A percentile compares a stretch with the other conserved stretches of the same genome.
Conservation (phyloP, 2,113 vertebrate genomes). For the Marmota monax region DNA sequence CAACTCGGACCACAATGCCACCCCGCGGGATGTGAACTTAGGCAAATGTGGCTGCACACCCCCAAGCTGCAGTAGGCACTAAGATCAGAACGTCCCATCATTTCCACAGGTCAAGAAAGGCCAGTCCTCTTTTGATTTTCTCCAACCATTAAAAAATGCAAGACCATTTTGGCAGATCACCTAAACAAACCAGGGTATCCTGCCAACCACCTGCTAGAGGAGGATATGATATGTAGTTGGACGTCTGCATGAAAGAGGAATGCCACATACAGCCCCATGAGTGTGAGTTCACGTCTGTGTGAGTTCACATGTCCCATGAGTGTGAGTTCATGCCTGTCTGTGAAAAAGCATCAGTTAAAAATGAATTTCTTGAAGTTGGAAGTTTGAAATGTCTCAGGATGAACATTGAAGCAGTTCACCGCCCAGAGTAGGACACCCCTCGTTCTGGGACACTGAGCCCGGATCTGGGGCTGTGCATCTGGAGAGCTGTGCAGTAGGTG, state of each 20-base stretch:
- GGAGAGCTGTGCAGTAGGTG: background rate
- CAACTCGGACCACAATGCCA: too few species aligned
- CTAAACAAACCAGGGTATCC: rapidly evolving
- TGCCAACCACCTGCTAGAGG: too few species aligned
- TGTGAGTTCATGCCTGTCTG: too few species aligned
- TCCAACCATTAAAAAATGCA: background rate
- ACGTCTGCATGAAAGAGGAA: too few species aligned
- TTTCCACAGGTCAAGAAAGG: background rate
- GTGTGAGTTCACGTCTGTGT: too few species aligned
- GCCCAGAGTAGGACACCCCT: background rate
- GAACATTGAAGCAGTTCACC: background rate
- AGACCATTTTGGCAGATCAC: rapidly evolving
- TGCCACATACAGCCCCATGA: too few species aligned
- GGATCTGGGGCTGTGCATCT: rapidly evolving
- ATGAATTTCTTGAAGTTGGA: background rate
- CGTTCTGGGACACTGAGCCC: background rate
- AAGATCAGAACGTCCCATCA: background rate
- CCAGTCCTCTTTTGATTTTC: background rate
- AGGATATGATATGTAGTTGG: too few species aligned
- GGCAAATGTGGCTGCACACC: too few species aligned
- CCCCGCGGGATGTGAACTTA: too few species aligned
- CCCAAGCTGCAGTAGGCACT: too few species aligned
- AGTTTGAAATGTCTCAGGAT: background rate
- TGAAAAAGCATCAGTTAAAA: background rate
- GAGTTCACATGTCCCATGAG: too few species aligned